These are phyloP conservation scores for Orchestia grillus DNA, from an alignment of 1,140 invertebrate species.

Conservation along the genomic window DNA sequence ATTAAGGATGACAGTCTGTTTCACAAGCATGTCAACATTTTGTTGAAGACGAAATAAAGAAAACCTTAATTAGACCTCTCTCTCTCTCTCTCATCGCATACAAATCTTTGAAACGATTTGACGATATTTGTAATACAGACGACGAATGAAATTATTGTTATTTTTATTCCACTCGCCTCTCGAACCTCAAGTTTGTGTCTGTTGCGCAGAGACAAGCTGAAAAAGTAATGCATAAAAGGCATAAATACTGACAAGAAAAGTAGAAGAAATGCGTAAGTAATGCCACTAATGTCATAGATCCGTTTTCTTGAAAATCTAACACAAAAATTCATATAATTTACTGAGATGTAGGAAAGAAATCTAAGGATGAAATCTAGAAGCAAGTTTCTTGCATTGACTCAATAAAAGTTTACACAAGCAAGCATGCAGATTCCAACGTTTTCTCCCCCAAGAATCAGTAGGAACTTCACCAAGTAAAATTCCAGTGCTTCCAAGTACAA, in stretches of 20 bases:
- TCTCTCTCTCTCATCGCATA: not conserved
- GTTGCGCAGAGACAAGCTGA: not conserved
- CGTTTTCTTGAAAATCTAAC: not conserved
- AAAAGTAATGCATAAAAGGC: not conserved
- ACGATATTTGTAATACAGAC: not conserved
- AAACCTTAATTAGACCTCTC: not conserved
- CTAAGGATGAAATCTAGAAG: not conserved
- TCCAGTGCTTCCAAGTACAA: not conserved
- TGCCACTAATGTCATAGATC: not conserved
- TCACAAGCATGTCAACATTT: not conserved
- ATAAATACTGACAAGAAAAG: not conserved
- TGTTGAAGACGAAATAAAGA: not conserved
- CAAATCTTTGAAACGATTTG: not conserved
- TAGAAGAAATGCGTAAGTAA: not conserved
- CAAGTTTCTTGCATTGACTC: not conserved
- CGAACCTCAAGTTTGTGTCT: not conserved
- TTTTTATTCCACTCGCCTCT: not conserved
- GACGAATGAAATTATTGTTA: not conserved
- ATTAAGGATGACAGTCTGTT: not conserved
- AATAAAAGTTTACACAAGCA: not conserved
- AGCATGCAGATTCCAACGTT: too few relatives aligned
- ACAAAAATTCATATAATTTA: not conserved
- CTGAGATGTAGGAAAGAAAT: not conserved
- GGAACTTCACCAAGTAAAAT: not conserved
- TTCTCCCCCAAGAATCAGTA: not conserved